phyloP scores from a whole-genome alignment of 2,797 vertebrate species.

The Micrastur ruficollis region DNA sequence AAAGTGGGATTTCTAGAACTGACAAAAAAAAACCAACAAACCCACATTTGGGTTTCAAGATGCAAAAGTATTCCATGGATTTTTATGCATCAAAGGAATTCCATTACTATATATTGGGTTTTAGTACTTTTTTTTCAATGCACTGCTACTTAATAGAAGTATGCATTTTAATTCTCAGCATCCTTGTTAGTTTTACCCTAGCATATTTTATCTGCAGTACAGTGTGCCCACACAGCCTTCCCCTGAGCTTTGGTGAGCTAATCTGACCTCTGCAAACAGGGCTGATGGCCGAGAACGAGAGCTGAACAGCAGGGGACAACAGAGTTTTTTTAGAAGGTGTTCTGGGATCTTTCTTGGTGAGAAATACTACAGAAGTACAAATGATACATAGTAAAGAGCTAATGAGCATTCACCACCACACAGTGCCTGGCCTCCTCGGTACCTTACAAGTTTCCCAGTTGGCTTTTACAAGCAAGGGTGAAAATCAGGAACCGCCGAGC shows the following conservation, averaged over 20 bases:
- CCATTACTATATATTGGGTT: neutral
- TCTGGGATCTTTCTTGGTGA: neutral
- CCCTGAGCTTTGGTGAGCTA: neutral
- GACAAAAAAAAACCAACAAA: neutral
- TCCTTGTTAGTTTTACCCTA: neutral
- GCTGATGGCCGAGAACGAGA: neutral
- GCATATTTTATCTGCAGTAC: neutral
- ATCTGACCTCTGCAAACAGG: neutral
- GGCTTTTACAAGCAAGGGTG: neutral
- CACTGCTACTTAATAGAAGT: neutral
- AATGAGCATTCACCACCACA: neutral
- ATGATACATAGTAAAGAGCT: neutral
- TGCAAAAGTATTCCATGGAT: neutral
- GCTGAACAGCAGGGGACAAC: neutral
- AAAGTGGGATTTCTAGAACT: neutral
- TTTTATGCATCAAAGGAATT: neutral
- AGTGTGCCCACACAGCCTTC: neutral
- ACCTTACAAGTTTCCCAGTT: neutral
- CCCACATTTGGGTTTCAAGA: neutral
- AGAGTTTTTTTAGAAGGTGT: neutral
- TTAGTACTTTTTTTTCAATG: neutral
- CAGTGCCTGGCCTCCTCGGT: neutral
- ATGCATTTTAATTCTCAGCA: neutral
- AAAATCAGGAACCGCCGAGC: rapidly evolving
- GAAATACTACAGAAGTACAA: neutral